Evolutionary conservation across 2,888 invertebrate genomes (phyloP), one percentile per base, ranked within the genome.

Genomic region (Torymus tubicola): DNA sequence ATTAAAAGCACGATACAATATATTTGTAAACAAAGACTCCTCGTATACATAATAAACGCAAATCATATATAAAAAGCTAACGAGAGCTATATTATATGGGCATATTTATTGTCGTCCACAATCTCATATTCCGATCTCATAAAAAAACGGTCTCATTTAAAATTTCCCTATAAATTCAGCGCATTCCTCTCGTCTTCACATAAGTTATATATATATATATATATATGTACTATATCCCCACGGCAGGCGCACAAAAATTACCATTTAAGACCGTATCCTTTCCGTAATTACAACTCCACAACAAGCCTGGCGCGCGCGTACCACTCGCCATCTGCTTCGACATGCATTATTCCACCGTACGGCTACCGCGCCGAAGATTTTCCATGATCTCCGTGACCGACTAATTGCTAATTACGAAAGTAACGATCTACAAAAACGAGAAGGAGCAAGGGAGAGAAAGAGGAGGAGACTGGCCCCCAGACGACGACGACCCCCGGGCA

Each of bases 331-430:
- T 18, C 52, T 70, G 50, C n/a, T 16, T 18, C 53, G 67, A 52
- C 52, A 11, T 13, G 18, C 67, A 14, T 21, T 8, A 4, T 10
- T 31, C 31, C 31, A 3, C 31, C n/a, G n/a, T n/a, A n/a, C 31
- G 31, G 31, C 31, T 31, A 31, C 31, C n/a, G n/a, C 31, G 31
- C 31, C 31, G 31, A 69, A 13, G n/a, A 42, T 24, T 60, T 12
- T 65, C 67, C 50, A 42, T 53, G 4, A n/a, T 16, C 18, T 12
- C 55, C 12, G 1, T n/a, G 14, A 42, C 64, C 14, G 31, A 60
- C 55, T 81, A 81, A 81, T 81, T 81, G 72, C 73, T 73, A 81
- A 81, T 81, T 81, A 77, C 31, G 18, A 68, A 65, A 69, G 55
- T 42, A 75, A 58, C 16, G 76, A 57, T 24, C 13, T n/a, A 0